A percentile compares a stretch with the other conserved stretches of the same genome.
phyloP scores from a whole-genome alignment of 2,113 vertebrate genomes.

The Paraplagusia blochii region DNA sequence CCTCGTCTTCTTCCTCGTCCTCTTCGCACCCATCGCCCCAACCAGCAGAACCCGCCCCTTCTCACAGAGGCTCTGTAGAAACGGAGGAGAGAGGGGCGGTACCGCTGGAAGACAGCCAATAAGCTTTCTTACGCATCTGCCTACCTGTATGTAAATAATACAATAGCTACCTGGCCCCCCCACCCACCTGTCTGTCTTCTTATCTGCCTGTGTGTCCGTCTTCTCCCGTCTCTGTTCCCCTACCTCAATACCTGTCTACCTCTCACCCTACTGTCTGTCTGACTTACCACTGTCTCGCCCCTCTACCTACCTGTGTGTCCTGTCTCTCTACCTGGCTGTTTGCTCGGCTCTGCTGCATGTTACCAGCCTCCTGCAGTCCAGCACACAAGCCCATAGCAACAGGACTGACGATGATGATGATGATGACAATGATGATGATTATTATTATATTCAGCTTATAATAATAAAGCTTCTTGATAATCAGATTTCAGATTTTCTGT shows the following conservation, averaged over 20 bases:
- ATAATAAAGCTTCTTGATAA: constrained; percentile 68
- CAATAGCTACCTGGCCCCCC: constrained; percentile 50
- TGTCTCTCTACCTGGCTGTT: constrained; percentile 42
- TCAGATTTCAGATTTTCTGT: constrained; percentile 13
- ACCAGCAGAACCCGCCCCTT: constrained; percentile 45
- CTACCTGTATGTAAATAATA: constrained; percentile 67
- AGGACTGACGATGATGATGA: constrained; percentile 46
- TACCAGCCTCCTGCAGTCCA: constrained; percentile 60
- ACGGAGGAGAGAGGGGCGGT: constrained; percentile 46
- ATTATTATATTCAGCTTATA: constrained; percentile 41
- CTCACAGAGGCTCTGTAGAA: constrained; percentile 54
- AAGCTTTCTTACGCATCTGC: constrained; percentile 59
- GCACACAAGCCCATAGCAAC: constrained; percentile 55
- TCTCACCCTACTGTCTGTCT: constrained; percentile 15
- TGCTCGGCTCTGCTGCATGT: constrained; percentile 68
- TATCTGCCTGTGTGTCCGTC: constrained; percentile 1
- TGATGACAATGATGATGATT: constrained; percentile 32
- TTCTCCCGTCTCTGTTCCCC: constrained; percentile 3
- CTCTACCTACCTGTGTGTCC: constrained; percentile 18
- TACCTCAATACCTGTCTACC: constrained; percentile 18
- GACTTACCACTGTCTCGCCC: constrained; percentile 8
- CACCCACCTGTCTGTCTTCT: constrained; percentile 21
- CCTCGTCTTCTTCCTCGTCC: constrained; percentile 47
- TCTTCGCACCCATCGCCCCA: constrained; percentile 57
- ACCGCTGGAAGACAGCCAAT: constrained; percentile 64